These are phyloP conservation scores for Chrysolina haemoptera DNA, from an alignment of 2,888 invertebrate species.

Conservation along the genomic window DNA sequence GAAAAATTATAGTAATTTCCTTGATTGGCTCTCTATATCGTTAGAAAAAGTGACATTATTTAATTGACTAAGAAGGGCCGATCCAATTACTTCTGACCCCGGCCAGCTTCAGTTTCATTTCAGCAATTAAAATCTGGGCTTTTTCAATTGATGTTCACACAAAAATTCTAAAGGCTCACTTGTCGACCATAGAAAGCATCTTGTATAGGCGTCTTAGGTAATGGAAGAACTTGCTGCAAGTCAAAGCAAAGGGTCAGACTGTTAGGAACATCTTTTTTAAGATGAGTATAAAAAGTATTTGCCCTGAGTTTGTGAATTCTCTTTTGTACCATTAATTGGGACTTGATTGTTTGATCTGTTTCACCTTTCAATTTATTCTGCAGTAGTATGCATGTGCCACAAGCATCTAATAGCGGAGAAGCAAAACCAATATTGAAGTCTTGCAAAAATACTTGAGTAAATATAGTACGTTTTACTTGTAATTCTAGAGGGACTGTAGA, in stretches of 20 bases:
- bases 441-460: too few species aligned
- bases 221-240: too few species aligned
- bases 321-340: too few species aligned
- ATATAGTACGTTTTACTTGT: too few species aligned
- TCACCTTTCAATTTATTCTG: slow-evolving; percentile 12
- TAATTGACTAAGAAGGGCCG: not conserved
- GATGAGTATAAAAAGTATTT: too few species aligned
- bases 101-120: slow-evolving; percentile 14
- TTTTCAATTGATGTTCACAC: slow-evolving; percentile 10
- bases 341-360: not conserved
- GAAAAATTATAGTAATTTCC: too few species aligned
- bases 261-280: too few species aligned
- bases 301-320: too few species aligned
- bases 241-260: not conserved
- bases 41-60: slow-evolving; percentile 3
- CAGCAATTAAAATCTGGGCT: slow-evolving; percentile 13
- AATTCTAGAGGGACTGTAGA: too few species aligned
- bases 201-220: slow-evolving; percentile 16
- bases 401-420: not conserved
- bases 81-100: not conserved
- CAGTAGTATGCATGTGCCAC: slow-evolving; percentile 1
- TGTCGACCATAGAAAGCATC: slow-evolving; percentile 18
- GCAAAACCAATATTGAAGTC: too few species aligned
- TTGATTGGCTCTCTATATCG: not conserved
- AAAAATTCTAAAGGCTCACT: slow-evolving; percentile 13